These are phyloP conservation scores for Caerostris extrusa DNA, from an alignment of 1,140 invertebrate species.

Conservation along the genomic window DNA sequence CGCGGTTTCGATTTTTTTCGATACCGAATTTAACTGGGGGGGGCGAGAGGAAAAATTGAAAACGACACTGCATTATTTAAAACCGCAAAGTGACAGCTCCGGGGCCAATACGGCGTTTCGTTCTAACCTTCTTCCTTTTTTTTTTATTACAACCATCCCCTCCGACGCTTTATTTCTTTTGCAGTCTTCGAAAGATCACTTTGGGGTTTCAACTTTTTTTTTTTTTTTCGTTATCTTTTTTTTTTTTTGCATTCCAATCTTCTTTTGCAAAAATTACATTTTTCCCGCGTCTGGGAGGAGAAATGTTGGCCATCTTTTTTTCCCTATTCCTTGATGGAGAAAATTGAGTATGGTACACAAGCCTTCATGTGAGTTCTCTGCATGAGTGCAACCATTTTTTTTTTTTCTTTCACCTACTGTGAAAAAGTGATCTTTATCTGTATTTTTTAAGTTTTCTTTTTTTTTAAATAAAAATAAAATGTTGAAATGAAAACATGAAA, in stretches of 20 bases:
- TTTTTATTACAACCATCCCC: background rate
- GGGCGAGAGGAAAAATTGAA: constrained; percentile 53
- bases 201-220: background rate
- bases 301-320: background rate
- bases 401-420: too few species aligned
- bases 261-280: constrained; percentile 54
- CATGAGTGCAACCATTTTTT: background rate
- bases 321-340: background rate
- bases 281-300: background rate
- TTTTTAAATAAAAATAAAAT: too few species aligned
- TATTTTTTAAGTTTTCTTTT: too few species aligned
- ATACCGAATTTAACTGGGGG: constrained; percentile 40
- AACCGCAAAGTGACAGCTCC: constrained; percentile 57
- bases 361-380: background rate
- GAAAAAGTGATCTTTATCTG: too few species aligned
- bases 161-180: background rate
- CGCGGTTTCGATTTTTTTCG: constrained; percentile 62
- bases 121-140: background rate
- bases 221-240: background rate
- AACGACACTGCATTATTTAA: constrained; percentile 67
- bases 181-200: background rate
- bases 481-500: too few species aligned
- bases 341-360: background rate
- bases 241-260: constrained; percentile 3
- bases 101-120: constrained; percentile 27